Evolutionary conservation across 2,797 vertebrate species (phyloP).

Genomic region (Xenops minutus): DNA sequence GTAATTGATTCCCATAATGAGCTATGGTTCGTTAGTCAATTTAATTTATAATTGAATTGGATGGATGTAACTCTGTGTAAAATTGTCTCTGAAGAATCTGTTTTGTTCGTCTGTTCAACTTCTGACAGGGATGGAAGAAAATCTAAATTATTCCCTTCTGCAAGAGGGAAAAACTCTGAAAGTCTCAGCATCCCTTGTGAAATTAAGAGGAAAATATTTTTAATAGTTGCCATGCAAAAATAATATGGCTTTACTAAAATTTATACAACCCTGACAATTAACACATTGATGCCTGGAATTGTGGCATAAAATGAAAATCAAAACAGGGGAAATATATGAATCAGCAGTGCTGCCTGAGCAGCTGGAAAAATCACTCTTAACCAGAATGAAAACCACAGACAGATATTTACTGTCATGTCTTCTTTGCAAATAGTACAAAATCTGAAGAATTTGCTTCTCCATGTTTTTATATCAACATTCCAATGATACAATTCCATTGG

Average conservation of each 20-base stretch:
- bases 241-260: conserved; percentile 78
- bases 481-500: background rate
- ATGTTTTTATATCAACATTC: background rate
- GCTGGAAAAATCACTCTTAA: conserved; percentile 37
- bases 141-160: conserved; percentile 84
- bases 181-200: conserved; percentile 81
- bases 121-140: conserved; percentile 83
- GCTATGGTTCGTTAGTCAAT: conserved; percentile 92
- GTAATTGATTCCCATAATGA: conserved; percentile 93
- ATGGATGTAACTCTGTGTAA: conserved; percentile 89
- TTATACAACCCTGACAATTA: conserved; percentile 76
- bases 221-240: conserved; percentile 81
- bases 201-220: conserved; percentile 82
- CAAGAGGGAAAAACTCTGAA: conserved; percentile 74
- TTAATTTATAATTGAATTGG: conserved; percentile 94
- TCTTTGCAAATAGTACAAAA: conserved; percentile 52
- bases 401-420: conserved; percentile 30
- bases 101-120: conserved; percentile 87
- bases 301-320: conserved; percentile 24
- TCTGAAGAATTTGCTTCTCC: conserved; percentile 53
- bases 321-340: conserved; percentile 29
- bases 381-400: conserved; percentile 13
- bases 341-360: conserved; percentile 18
- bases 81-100: conserved; percentile 88
- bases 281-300: conserved; percentile 70